These are phyloP conservation scores for Smithornis capensis DNA, from an alignment of 2,113 vertebrate genomes.

Conservation along the genomic window DNA sequence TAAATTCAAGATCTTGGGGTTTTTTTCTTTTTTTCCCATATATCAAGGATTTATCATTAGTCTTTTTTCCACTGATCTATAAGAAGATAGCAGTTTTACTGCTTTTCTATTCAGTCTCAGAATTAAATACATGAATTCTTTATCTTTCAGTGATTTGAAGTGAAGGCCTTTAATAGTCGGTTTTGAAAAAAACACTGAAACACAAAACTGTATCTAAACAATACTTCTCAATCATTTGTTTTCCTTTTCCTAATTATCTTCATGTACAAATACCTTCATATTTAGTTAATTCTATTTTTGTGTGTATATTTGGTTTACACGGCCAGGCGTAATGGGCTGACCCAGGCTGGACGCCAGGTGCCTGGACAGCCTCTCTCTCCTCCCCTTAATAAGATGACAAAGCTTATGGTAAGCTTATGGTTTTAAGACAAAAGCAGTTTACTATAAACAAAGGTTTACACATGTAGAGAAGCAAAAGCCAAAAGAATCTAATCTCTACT, in stretches of 20 bases:
- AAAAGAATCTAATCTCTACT: too few relatives aligned
- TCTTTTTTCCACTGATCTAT: not conserved
- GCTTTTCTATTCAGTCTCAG: not conserved
- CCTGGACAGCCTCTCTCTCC: too few relatives aligned
- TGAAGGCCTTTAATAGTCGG: not conserved
- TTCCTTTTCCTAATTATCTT: not conserved
- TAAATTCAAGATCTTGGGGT: not conserved
- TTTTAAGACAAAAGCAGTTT: too few relatives aligned
- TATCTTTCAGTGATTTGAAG: not conserved
- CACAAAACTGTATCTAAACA: not conserved
- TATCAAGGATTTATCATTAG: not conserved
- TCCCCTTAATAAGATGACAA: too few relatives aligned
- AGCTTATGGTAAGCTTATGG: too few relatives aligned
- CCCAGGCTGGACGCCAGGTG: too few relatives aligned
- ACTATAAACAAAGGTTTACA: too few relatives aligned
- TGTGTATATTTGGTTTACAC: not conserved
- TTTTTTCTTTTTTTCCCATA: not conserved
- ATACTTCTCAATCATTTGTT: not conserved
- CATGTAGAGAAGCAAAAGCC: too few relatives aligned
- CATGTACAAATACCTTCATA: not conserved
- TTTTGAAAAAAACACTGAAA: not conserved
- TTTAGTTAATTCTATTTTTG: not conserved
- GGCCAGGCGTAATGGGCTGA: too few relatives aligned
- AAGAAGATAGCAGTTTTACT: not conserved
- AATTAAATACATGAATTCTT: not conserved